Percentiles rank a stretch among this genome's conserved stretches.
These are phyloP conservation scores for Zootermopsis nevadensis DNA, from an alignment of 2,888 invertebrate genomes.

Conservation along the genomic window DNA sequence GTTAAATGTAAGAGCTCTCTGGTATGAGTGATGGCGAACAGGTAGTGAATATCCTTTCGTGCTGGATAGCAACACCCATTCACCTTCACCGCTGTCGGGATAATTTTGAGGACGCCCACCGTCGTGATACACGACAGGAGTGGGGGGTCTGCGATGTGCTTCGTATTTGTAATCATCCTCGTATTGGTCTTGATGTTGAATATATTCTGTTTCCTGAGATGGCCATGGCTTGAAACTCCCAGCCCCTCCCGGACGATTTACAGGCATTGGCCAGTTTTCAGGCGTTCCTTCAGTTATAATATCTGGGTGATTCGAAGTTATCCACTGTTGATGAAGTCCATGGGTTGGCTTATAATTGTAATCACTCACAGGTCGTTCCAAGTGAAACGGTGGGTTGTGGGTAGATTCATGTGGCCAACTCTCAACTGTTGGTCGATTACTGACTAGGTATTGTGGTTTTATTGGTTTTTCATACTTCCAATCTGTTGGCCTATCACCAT, in stretches of 20 bases:
- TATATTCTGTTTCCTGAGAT: neutral
- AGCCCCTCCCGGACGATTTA: constrained; percentile 56
- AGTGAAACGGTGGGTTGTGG: neutral
- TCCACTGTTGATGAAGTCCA: constrained; percentile 8
- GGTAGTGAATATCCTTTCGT: constrained; percentile 78
- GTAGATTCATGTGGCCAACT: neutral
- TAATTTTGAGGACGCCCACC: constrained; percentile 66
- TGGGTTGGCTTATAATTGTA: constrained; percentile 19
- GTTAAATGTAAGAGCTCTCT: constrained; percentile 63
- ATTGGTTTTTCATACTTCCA: neutral
- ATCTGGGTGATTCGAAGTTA: constrained; percentile 56
- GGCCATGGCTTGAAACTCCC: constrained; percentile 35
- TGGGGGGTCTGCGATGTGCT: constrained; percentile 1
- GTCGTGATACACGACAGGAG: constrained; percentile 35
- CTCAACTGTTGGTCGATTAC: constrained; percentile 2
- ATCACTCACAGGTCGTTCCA: constrained; percentile 26
- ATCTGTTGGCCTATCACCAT: constrained; percentile 22
- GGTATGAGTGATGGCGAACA: constrained; percentile 60
- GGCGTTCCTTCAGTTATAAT: constrained; percentile 68
- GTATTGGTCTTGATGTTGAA: neutral
- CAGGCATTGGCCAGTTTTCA: constrained; percentile 65
- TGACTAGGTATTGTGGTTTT: constrained; percentile 9
- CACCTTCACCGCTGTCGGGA: constrained; percentile 76
- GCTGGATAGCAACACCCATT: constrained; percentile 82
- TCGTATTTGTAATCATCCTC: neutral